These are phyloP conservation scores for Crocodylus rhombifer DNA, from an alignment of 2,797 vertebrate species.

Conservation along the genomic window DNA sequence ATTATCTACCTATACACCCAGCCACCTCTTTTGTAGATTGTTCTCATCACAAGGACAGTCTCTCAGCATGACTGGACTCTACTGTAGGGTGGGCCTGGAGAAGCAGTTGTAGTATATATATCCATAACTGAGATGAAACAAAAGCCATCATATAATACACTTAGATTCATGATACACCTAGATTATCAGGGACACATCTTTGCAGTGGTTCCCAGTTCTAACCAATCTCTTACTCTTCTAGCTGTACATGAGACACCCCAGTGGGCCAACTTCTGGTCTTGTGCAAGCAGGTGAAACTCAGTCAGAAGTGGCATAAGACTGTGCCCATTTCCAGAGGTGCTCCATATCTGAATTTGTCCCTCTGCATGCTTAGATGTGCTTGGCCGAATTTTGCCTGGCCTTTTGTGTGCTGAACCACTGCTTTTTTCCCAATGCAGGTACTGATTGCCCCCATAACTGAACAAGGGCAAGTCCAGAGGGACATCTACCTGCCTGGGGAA, in stretches of 20 bases:
- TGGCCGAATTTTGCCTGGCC: background rate
- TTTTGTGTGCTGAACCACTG: background rate
- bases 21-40: background rate
- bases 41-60: background rate
- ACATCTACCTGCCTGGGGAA: conserved; percentile 90
- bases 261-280: background rate
- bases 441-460: conserved; percentile 92
- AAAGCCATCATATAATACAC: background rate
- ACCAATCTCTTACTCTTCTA: background rate
- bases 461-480: conserved; percentile 83
- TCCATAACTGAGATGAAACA: background rate
- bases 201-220: background rate
- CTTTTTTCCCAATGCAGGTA: conserved; percentile 79
- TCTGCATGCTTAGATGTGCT: background rate
- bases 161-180: too few species aligned
- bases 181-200: background rate
- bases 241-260: background rate
- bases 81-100: background rate
- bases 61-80: background rate
- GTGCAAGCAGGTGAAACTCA: background rate
- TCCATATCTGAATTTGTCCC: too few species aligned
- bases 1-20: background rate
- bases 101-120: too few species aligned
- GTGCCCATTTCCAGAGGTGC: background rate
- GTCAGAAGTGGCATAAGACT: background rate